Conservation (phyloP, 2,888 invertebrate genomes). For the Sphaerophoria taeniata region DNA sequence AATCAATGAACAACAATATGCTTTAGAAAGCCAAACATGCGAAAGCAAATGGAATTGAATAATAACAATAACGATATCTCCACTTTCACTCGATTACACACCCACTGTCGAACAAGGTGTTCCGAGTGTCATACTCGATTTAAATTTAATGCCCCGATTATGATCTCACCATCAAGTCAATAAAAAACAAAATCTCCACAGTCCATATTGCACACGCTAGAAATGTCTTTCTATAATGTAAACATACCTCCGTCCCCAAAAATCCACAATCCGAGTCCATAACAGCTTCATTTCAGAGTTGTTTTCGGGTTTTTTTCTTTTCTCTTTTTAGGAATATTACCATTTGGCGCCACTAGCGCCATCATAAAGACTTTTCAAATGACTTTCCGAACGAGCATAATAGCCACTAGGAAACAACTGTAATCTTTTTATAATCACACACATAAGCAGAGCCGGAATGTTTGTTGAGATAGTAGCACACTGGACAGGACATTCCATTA, state of each 20-base stretch:
- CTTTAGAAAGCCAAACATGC: no score
- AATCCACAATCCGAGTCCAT: conserved; percentile 31
- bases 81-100: conserved; percentile 1
- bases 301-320: conserved; percentile 32
- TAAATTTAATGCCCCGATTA: conserved; percentile 32
- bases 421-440: conserved; percentile 73
- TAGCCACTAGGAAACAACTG: conserved; percentile 66
- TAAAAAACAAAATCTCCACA: conserved; percentile 6
- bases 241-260: conserved; percentile 9
- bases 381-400: conserved; percentile 65
- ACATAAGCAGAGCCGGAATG: neutral
- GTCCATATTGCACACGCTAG: conserved; percentile 22
- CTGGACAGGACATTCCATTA: neutral
- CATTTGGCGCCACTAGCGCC: conserved; percentile 71
- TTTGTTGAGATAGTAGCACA: neutral
- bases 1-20: neutral
- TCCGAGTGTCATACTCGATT: conserved; percentile 25
- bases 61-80: neutral
- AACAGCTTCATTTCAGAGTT: conserved; percentile 50
- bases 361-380: conserved; percentile 63
- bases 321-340: conserved; percentile 43
- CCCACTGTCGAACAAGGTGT: conserved; percentile 7
- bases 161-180: conserved; percentile 22
- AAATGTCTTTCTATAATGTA: neutral
- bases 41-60: neutral